These are phyloP conservation scores for Oncorhynchus masou DNA, from an alignment of 2,113 vertebrate species.

Conservation along the genomic window DNA sequence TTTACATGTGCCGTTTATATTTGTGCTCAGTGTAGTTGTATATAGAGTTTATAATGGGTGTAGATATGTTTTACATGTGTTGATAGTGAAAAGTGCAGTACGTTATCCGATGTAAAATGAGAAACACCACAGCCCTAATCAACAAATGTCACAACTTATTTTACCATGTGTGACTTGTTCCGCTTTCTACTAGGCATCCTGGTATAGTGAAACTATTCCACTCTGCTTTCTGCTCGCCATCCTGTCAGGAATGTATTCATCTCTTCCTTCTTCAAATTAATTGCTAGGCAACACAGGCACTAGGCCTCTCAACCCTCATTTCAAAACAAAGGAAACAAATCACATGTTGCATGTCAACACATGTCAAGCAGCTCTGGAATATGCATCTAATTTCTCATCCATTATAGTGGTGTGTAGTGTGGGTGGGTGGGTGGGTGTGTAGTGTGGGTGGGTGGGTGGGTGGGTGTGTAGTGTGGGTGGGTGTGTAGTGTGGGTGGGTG, in stretches of 20 bases:
- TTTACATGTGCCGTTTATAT: too few species aligned
- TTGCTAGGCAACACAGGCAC: conserved; percentile 61
- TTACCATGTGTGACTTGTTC: too few species aligned
- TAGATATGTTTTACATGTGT: too few species aligned
- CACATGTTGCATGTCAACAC: conserved; percentile 67
- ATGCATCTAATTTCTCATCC: conserved; percentile 74
- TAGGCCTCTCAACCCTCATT: conserved; percentile 78
- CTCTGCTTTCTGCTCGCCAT: conserved; percentile 27
- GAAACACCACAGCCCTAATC: conserved; percentile 14
- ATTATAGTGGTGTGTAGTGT: conserved; percentile 23
- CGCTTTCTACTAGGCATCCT: too few species aligned
- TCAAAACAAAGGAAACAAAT: conserved; percentile 82
- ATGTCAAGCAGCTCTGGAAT: conserved; percentile 72
- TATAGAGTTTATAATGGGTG: too few species aligned
- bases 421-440: conserved; percentile 63
- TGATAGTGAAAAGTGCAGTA: too few species aligned
- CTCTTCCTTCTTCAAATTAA: conserved; percentile 69
- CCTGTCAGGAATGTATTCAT: conserved; percentile 64
- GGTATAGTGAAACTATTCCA: too few species aligned
- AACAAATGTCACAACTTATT: too few species aligned
- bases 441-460: too few species aligned
- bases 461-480: too few species aligned
- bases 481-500: too few species aligned
- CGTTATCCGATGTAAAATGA: conserved; percentile 5
- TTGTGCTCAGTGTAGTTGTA: too few species aligned